Conservation (phyloP, 2,888 invertebrate species). For the Colletes collaris region DNA sequence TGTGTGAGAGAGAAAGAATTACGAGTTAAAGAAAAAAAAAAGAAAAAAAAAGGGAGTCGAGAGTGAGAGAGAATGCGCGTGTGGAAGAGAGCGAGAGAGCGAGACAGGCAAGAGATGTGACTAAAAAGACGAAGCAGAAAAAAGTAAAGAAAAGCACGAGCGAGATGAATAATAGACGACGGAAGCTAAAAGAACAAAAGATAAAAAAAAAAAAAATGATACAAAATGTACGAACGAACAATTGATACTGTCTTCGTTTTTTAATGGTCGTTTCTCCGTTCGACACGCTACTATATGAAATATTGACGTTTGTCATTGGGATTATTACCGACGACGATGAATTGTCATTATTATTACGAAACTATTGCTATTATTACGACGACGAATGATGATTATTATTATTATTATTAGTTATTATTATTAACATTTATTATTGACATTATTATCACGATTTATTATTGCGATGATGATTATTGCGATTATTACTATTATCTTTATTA, state of each 20-base stretch:
- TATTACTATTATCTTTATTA: conserved; percentile 73
- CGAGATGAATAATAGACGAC: conserved; percentile 74
- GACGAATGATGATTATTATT: conserved; percentile 70
- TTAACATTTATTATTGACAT: conserved; percentile 75
- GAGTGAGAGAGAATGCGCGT: conserved; percentile 48
- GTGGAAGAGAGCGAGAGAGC: conserved; percentile 56
- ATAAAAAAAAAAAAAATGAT: conserved; percentile 68
- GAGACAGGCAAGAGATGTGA: conserved; percentile 62
- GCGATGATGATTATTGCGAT: conserved; percentile 77
- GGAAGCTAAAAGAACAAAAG: conserved; percentile 73
- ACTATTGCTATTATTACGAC: conserved; percentile 71
- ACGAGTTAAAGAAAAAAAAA: conserved; percentile 38
- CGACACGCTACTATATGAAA: conserved; percentile 75
- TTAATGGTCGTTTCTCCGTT: conserved; percentile 77
- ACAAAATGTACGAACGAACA: conserved; percentile 80
- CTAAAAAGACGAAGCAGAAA: conserved; percentile 46
- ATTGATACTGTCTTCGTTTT: conserved; percentile 80
- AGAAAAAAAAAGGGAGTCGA: conserved; percentile 45
- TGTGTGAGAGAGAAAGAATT: conserved; percentile 64
- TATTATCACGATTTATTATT: conserved; percentile 78
- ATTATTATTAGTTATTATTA: conserved; percentile 69
- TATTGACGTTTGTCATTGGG: conserved; percentile 78
- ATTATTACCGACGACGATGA: conserved; percentile 74
- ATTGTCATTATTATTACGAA: conserved; percentile 71
- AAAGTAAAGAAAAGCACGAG: conserved; percentile 69